Evolutionary conservation across 2,888 invertebrate genomes (phyloP).

Genomic region (Tetanocera ferruginea): DNA sequence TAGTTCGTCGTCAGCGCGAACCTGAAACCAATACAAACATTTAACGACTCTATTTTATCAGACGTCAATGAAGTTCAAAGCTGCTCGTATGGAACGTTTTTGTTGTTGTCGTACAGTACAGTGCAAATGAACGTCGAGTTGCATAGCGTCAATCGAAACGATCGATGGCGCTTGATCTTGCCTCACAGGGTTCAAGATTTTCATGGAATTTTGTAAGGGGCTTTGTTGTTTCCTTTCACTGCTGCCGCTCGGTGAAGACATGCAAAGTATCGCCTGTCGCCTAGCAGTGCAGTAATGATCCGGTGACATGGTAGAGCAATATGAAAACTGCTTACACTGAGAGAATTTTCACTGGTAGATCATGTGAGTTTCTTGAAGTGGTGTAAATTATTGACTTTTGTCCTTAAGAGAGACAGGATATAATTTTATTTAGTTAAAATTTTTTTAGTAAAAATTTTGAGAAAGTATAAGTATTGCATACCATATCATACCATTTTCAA

Average conservation of each 20-base stretch:
- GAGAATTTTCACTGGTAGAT: background rate
- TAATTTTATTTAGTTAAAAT: no score
- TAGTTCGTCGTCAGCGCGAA: background rate
- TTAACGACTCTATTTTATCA: slow-evolving; percentile 35
- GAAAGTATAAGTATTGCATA: no score
- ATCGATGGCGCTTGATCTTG: background rate
- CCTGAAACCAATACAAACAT: slow-evolving; percentile 23
- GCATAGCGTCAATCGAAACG: no score
- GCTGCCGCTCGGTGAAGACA: background rate
- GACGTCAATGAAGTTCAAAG: slow-evolving; percentile 3
- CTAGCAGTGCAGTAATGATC: background rate
- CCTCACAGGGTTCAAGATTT: background rate
- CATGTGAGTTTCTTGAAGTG: no score
- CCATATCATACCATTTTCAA: no score
- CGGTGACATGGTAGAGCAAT: background rate
- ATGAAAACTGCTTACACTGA: background rate
- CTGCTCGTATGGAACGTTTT: no score
- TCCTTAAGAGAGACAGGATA: no score
- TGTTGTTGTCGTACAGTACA: no score
- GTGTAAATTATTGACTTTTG: no score
- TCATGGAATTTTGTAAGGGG: background rate
- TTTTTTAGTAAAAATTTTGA: no score
- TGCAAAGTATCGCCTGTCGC: background rate
- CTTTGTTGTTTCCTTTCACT: background rate
- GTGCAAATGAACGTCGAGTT: no score